Evolutionary conservation across 2,113 vertebrate genomes (phyloP).

Genomic region (Podarcis muralis): DNA sequence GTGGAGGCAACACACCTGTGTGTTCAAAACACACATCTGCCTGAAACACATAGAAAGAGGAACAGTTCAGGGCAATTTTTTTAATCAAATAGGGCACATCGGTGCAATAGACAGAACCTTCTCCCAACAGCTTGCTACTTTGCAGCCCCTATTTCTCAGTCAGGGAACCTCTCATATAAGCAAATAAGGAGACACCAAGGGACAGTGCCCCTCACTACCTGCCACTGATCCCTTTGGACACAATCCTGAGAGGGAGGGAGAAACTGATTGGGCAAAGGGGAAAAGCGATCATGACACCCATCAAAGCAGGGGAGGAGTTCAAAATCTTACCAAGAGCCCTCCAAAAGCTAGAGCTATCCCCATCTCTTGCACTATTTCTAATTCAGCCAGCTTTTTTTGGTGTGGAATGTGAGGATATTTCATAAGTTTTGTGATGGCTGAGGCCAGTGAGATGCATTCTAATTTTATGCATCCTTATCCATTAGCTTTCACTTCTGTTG

Average conservation of each 20-base stretch:
- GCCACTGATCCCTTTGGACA: not conserved
- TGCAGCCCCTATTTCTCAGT: not conserved
- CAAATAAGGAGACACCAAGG: not conserved
- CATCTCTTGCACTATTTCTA: not conserved
- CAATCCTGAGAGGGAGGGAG: not conserved
- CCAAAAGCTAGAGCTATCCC: not conserved
- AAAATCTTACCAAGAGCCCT: not conserved
- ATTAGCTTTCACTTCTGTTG: not conserved
- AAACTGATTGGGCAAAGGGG: not conserved
- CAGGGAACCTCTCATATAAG: not conserved
- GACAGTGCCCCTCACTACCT: not conserved
- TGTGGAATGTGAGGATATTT: not conserved
- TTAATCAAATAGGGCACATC: not conserved
- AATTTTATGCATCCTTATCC: not conserved
- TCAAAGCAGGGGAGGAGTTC: not conserved
- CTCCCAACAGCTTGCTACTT: not conserved
- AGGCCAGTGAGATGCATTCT: not conserved
- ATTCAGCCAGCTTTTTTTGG: not conserved
- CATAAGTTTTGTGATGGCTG: not conserved
- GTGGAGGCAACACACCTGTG: too few species aligned
- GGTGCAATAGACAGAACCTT: not conserved
- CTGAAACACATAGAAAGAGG: not conserved
- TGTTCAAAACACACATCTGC: not conserved
- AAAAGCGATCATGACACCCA: not conserved
- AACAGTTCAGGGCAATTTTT: not conserved